A percentile compares a stretch with the other conserved stretches of the same genome.
Evolutionary conservation across 1,140 invertebrate genomes (phyloP).

Genomic region (Polyergus mexicanus): DNA sequence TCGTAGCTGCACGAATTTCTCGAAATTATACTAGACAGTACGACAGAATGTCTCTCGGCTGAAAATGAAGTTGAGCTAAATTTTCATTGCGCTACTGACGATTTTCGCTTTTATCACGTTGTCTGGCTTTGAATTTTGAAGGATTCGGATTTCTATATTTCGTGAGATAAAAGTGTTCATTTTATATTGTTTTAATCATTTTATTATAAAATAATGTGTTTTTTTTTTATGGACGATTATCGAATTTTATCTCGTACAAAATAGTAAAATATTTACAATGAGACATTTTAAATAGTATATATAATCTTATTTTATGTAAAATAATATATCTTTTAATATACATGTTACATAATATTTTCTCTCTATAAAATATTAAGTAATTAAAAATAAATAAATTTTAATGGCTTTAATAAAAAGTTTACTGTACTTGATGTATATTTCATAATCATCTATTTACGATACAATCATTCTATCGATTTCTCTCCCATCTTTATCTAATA

Average conservation of each 20-base stretch:
- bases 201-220: constrained; percentile 10
- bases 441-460: background rate
- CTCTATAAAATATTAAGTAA: background rate
- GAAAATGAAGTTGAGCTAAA: constrained; percentile 60
- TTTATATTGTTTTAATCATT: constrained; percentile 27
- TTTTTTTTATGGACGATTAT: background rate
- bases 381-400: background rate
- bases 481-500: background rate
- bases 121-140: constrained; percentile 36
- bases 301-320: background rate
- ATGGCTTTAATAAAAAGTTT: background rate
- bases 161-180: constrained; percentile 14
- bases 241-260: constrained; percentile 1
- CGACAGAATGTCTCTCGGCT: constrained; percentile 54
- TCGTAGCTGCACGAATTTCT: constrained; percentile 55
- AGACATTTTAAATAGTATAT: background rate
- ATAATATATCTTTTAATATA: background rate
- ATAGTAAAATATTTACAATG: background rate
- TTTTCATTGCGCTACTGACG: constrained; percentile 51
- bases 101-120: constrained; percentile 45
- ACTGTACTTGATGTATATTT: background rate
- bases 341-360: background rate
- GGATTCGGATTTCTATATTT: constrained; percentile 51
- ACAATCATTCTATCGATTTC: background rate
- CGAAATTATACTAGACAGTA: constrained; percentile 53